phyloP scores from a whole-genome alignment of 2,888 invertebrate species.

The Rutpela maculata region DNA sequence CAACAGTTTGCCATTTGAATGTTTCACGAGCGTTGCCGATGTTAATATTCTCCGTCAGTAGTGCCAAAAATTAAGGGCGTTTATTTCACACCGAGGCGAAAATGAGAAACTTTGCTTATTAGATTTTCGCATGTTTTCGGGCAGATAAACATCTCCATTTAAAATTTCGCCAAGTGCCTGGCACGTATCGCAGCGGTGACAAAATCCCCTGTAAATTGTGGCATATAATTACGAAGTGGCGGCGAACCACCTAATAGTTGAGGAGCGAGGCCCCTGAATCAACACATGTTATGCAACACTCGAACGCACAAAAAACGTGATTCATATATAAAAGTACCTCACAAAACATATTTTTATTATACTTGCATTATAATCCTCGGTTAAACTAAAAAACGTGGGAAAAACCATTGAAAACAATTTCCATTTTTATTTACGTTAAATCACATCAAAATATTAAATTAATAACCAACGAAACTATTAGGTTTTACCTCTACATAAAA shows the following conservation, averaged over 20 bases:
- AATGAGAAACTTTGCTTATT: conserved; percentile 42
- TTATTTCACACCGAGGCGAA: conserved; percentile 26
- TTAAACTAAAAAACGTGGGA: too few relatives aligned
- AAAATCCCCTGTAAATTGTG: neutral
- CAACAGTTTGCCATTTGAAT: conserved; percentile 26
- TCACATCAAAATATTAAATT: too few relatives aligned
- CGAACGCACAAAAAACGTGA: too few relatives aligned
- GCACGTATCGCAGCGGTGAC: conserved; percentile 10
- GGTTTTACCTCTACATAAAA: too few relatives aligned
- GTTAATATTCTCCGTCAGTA: conserved; percentile 42
- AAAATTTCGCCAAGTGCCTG: conserved; percentile 32
- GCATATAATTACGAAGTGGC: neutral
- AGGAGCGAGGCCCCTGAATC: too few relatives aligned
- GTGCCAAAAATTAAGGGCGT: conserved; percentile 35
- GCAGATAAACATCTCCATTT: conserved; percentile 36
- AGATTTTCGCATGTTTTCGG: conserved; percentile 38
- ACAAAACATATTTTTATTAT: too few relatives aligned
- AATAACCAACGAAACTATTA: too few relatives aligned
- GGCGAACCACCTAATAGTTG: neutral
- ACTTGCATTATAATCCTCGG: too few relatives aligned
- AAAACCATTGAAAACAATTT: too few relatives aligned
- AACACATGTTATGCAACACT: too few relatives aligned
- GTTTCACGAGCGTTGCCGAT: conserved; percentile 29
- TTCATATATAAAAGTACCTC: too few relatives aligned
- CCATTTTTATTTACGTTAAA: too few relatives aligned